Base-by-base conservation (phyloP, 2,888 invertebrate genomes). In the Ypsolopha scabrella region DNA sequence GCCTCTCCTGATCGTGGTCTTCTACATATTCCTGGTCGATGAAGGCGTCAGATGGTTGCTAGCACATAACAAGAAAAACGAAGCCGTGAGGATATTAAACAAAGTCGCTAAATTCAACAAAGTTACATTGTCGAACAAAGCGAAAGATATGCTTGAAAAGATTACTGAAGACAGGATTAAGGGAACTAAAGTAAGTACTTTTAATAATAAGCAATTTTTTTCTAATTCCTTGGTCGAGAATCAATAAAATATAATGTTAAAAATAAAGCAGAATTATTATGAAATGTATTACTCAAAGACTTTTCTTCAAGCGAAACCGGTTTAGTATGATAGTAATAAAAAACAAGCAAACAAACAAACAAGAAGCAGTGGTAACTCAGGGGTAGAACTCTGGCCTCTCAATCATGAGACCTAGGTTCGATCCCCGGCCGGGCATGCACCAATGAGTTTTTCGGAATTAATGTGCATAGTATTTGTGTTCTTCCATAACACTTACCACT, bases 41-140 rank as follows among this genome's bases (percentile, higher is more conserved):
- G 93, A 93, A 71, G 93, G 93, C 1, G 88, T 93, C 33, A 86
- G 94, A 56, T 95, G 95, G 95, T 86, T 94, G n/a, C 70, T 94
- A 6, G 91, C 91, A 0, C 91, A 92, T 63, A 90, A 91, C 51
- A 88, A 89, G 61, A 87, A 88, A 49, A 88, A 90, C 14, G 89
- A 92, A 60, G 93, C 93, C 0, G 90, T 90, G 48, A 72, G 80
- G 7, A 89, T 92, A 11, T 72, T 93, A 33, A 87, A 88, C 47
- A 90, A 88, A 65, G 91, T 93, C 3, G 91, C 93, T 0, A 88
- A 87, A 60, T 76, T 91, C 3, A 93, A 93, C 59, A 89, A 89
- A 37, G 85, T 90, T 2, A 82, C 87, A 48, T 63, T 91, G 1
- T 88, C 89, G 0, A 83, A 85, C 41, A 82, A 85, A 46, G 81